Percentiles rank a stretch among this genome's conserved stretches.
Evolutionary conservation across 2,113 vertebrate species (phyloP).

Genomic region (Sturnira hondurensis): DNA sequence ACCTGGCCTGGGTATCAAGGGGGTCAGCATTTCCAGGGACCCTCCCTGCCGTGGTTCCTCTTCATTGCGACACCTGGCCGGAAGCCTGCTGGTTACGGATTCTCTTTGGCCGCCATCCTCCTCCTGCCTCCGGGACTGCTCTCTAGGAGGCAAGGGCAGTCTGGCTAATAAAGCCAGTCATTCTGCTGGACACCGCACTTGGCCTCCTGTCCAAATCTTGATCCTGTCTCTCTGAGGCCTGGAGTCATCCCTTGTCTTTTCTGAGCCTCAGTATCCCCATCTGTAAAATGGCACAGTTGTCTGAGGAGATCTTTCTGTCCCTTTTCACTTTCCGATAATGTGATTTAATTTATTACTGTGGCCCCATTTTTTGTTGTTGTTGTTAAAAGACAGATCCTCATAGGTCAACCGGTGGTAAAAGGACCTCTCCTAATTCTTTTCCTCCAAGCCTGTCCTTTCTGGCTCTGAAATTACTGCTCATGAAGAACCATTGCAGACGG

Average conservation of each 20-base stretch:
- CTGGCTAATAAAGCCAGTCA: not conserved
- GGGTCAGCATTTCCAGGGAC: not conserved
- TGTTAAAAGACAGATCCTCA: not conserved
- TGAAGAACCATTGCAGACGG: not conserved
- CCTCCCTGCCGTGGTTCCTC: not conserved
- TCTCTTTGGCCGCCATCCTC: not conserved
- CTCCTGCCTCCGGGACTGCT: not conserved
- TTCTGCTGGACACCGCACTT: not conserved
- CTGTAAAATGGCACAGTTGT: not conserved
- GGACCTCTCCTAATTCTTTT: not conserved
- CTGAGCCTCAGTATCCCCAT: not conserved
- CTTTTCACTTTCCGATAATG: not conserved
- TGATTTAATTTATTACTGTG: not conserved
- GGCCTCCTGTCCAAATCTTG: not conserved
- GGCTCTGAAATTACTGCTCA: not conserved
- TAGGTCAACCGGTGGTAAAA: not conserved
- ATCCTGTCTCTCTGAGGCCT: not conserved
- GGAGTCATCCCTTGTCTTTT: not conserved
- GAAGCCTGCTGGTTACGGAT: not conserved
- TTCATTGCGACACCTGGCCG: not conserved
- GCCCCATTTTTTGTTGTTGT: not conserved
- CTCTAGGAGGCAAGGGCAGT: not conserved
- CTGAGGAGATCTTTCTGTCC: not conserved
- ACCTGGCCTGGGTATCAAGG: not conserved
- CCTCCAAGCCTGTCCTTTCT: not conserved